Evolutionary conservation across 2,113 vertebrate species (phyloP), one percentile per base, ranked within the genome.

Genomic region (Epinephelus lanceolatus): DNA sequence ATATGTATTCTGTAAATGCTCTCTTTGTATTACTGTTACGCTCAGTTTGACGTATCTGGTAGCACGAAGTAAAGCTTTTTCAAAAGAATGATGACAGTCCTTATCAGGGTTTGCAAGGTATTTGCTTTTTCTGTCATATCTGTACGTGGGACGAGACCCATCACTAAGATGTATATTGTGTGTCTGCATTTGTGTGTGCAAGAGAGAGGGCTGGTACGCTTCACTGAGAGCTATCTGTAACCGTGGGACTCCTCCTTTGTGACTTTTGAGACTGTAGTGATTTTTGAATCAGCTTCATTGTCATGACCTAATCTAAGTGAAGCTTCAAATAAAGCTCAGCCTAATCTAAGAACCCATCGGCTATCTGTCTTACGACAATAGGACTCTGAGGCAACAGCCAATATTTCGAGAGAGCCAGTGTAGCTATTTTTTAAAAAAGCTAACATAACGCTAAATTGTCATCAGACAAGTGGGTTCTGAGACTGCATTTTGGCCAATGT

Each of bases 21-120:
- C 15, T 69, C 15, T 76, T 85, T 78, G 18, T 65, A 42, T 68
- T 65, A 30, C 12, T 72, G 70, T 53, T 77, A 10, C 42, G 30
- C 71, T 60, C 56, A 57, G 76, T 81, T 57, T 81, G 73, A 76
- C n/a, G 12, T 21, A 53, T 86, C 60, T 71, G 33, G 33, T 63
- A 61, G 52, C 51, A 76, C 10, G 69, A 25, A 13, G 17, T 70
- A 67, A 71, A 12, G 13, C 33, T 18, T 71, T 80, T 47, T 82
- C 67, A 77, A 49, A 66, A 86, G 60, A 80, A 81, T 60, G 74
- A 63, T 81, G 84, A 80, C 70, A 57, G 67, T 72, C 76, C 61
- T 87, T 90, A 88, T 85, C 91, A 55, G 74, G 25, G 49, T 81
- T 79, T 72, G 62, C 75, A 30, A 73, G n/a, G 47, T 67, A 61